Percentiles rank a stretch among this genome's conserved stretches.
Conservation (phyloP, 2,797 vertebrate species). For the Cossypha heuglini region DNA sequence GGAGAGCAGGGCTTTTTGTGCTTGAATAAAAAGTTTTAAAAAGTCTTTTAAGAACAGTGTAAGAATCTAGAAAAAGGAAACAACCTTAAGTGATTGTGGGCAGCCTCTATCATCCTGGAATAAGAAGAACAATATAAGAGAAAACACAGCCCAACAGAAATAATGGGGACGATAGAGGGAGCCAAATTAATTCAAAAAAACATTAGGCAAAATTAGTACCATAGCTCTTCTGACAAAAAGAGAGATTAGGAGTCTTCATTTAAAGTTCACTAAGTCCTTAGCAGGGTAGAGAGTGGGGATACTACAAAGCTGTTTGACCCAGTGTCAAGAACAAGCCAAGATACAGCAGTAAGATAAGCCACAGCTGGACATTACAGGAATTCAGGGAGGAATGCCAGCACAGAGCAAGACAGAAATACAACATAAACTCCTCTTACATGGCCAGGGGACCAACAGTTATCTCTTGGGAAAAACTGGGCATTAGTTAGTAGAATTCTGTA, state of each 20-base stretch:
- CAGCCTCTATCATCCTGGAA: not conserved
- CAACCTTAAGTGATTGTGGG: not conserved
- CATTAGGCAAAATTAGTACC: constrained; percentile 14
- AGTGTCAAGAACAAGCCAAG: constrained; percentile 59
- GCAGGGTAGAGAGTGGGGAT: constrained; percentile 12
- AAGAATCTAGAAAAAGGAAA: not conserved
- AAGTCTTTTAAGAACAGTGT: not conserved
- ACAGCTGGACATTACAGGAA: constrained; percentile 47
- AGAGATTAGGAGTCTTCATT: constrained; percentile 33
- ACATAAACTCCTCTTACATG: not conserved
- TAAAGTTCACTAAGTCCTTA: constrained; percentile 46
- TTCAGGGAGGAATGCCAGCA: constrained; percentile 47
- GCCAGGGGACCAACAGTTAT: not conserved
- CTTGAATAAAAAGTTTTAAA: not conserved
- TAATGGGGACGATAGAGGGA: constrained; percentile 63
- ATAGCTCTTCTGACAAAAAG: constrained; percentile 1
- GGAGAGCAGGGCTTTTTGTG: not conserved
- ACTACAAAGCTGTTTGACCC: constrained; percentile 62
- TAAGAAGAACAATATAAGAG: constrained; percentile 28
- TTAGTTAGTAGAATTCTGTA: not conserved
- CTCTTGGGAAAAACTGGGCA: not conserved
- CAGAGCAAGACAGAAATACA: not conserved
- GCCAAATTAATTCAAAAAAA: constrained; percentile 70
- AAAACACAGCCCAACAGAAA: not conserved
- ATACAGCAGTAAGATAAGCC: constrained; percentile 52